phyloP scores from a whole-genome alignment of 2,797 vertebrate species.

The Paratrypauchen microcephalus region DNA sequence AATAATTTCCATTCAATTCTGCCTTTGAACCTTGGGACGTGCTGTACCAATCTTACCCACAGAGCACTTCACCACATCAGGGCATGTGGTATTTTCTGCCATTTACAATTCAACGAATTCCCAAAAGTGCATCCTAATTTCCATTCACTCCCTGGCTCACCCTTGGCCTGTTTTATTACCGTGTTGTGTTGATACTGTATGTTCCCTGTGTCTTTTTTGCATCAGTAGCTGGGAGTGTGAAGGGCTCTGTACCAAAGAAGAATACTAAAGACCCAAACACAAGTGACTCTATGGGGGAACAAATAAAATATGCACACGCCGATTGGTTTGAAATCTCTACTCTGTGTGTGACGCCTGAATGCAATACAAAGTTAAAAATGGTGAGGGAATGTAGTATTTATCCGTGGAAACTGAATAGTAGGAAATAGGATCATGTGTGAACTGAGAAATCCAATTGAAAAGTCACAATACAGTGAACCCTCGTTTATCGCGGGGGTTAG shows the following conservation, averaged over 20 bases:
- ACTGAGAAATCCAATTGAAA: too few relatives aligned
- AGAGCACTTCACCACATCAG: conserved; percentile 12
- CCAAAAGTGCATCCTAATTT: conserved; percentile 54
- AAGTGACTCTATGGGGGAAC: conserved; percentile 19
- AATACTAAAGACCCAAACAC: conserved; percentile 58
- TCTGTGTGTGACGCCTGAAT: conserved; percentile 1
- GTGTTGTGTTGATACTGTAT: conserved; percentile 57
- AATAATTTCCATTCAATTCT: conserved; percentile 27
- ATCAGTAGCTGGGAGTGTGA: conserved; percentile 43
- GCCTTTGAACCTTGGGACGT: conserved; percentile 18
- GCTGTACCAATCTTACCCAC: conserved; percentile 16
- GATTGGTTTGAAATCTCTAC: conserved; percentile 29
- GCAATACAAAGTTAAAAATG: neutral
- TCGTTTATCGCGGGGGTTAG: too few relatives aligned
- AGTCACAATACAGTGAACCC: too few relatives aligned
- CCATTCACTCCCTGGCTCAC: conserved; percentile 55
- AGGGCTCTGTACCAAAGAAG: conserved; percentile 44
- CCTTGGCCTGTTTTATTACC: conserved; percentile 65
- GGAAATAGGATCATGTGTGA: neutral
- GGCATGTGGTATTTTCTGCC: conserved; percentile 37
- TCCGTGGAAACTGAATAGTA: neutral
- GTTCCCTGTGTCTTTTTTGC: conserved; percentile 44
- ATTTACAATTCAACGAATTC: conserved; percentile 53
- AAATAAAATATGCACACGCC: conserved; percentile 7
- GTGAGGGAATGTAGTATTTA: neutral